Base-by-base conservation (phyloP, 1,140 invertebrate species). In the Meloidogyne chitwoodi region DNA sequence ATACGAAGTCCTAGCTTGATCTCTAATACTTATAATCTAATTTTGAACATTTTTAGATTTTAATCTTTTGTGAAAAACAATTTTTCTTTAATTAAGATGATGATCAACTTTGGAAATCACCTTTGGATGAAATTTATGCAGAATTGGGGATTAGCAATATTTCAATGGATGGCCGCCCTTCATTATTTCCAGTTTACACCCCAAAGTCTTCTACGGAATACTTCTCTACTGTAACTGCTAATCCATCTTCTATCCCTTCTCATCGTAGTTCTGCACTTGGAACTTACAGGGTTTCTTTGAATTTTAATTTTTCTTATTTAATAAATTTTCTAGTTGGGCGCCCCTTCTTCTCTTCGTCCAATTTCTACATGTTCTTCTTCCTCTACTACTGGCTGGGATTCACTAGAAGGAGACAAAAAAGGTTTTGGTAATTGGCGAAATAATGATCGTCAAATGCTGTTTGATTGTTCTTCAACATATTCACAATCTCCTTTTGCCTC, bases 401-500 rank as follows among this genome's bases (percentile, higher is more conserved):
- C 48, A 8, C n/a, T 56, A n/a, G 48, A 56, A 56, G 16, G 68
- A 8, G 38, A 56, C 1, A 76, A 80, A 22, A 56, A n/a, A 56
- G 48, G 48, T 56, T 56, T 56, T 29, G 67, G 68, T 19, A 48
- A 71, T 19, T 82, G 81, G 78, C 63, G 38, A 27, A 72, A 79
- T 63, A 81, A 48, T 38, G 75, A 81, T 48, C 80, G 81, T 34
- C 80, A 81, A 71, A 79, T 73, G 29, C 64, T 82, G 22, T 76
- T 82, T 41, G 81, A 82, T 71, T 82, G 63, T 31, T 83, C n/a
- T 82, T 82, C 66, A 69, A 71, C 72, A 82, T 77, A 81, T 81
- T 31, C 26, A 22, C 44, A 24, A 6, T 31, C 44, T 27, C 34
- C 27, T 27, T 26, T 14, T 26, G n/a, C 27, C 19, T 83, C 81